Conservation (phyloP, 2,113 vertebrate species). For the Psilopogon haemacephalus region DNA sequence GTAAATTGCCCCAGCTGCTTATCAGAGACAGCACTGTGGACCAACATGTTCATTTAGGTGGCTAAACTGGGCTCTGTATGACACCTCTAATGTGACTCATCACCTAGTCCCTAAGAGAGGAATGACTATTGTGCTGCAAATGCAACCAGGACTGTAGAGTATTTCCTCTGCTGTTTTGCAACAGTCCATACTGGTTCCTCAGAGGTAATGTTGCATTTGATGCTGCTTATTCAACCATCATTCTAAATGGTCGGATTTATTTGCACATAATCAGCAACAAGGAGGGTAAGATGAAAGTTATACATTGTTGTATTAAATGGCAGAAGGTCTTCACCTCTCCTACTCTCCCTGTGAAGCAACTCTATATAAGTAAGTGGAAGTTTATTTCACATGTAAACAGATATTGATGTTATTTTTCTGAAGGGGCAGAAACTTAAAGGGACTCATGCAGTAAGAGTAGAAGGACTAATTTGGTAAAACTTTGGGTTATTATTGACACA, state of each 20-base stretch:
- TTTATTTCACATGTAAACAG: background rate
- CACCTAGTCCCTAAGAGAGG: constrained; percentile 9
- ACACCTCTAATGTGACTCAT: constrained; percentile 32
- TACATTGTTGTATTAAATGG: background rate
- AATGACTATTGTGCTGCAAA: background rate
- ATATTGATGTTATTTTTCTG: background rate
- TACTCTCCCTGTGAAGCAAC: background rate
- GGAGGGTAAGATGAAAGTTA: background rate
- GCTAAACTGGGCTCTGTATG: background rate
- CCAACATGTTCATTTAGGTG: background rate
- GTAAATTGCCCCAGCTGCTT: constrained; percentile 10
- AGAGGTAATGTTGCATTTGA: background rate
- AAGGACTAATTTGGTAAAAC: background rate
- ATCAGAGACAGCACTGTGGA: background rate
- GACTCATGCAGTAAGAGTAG: background rate
- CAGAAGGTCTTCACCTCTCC: background rate
- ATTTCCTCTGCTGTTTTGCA: constrained; percentile 48
- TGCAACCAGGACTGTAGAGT: background rate
- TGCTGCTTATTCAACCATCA: background rate
- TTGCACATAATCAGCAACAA: background rate
- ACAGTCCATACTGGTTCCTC: background rate
- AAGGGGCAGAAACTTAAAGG: background rate
- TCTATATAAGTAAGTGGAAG: background rate
- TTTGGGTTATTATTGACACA: background rate
- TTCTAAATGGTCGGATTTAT: background rate